Percentiles rank a stretch among this genome's conserved stretches.
phyloP scores from a whole-genome alignment of 2,113 vertebrate genomes.

The Callospermophilus lateralis region DNA sequence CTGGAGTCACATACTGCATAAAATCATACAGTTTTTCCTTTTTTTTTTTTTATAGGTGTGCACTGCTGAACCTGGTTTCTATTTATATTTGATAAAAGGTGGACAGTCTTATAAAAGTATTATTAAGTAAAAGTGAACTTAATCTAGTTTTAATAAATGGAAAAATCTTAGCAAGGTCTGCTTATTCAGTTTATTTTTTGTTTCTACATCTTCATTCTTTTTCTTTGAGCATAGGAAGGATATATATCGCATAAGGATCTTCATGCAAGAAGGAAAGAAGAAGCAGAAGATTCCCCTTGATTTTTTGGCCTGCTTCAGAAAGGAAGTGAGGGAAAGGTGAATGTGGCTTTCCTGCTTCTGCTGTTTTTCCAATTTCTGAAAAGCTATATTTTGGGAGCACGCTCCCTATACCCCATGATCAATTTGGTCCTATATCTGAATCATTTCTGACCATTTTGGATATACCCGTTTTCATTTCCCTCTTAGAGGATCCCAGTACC shows the following conservation, averaged over 20 bases:
- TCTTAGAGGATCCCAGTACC: not conserved
- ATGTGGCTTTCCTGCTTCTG: fast-evolving
- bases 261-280: not conserved
- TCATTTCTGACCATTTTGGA: not conserved
- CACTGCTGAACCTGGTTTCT: not conserved
- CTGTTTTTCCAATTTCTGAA: not conserved
- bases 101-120: not conserved
- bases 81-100: not conserved
- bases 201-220: not conserved
- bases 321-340: not conserved
- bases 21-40: too few species aligned
- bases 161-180: not conserved
- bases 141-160: not conserved
- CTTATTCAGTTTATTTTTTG: not conserved
- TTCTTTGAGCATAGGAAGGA: not conserved
- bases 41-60: too few species aligned
- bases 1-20: too few species aligned
- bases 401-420: not conserved
- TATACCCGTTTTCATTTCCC: not conserved
- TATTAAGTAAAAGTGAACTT: not conserved
- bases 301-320: not conserved
- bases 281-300: not conserved
- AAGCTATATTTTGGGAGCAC: not conserved
- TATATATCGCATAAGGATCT: not conserved
- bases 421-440: not conserved